Base-by-base conservation (phyloP, 2,797 vertebrate genomes). In the Pterois miles region DNA sequence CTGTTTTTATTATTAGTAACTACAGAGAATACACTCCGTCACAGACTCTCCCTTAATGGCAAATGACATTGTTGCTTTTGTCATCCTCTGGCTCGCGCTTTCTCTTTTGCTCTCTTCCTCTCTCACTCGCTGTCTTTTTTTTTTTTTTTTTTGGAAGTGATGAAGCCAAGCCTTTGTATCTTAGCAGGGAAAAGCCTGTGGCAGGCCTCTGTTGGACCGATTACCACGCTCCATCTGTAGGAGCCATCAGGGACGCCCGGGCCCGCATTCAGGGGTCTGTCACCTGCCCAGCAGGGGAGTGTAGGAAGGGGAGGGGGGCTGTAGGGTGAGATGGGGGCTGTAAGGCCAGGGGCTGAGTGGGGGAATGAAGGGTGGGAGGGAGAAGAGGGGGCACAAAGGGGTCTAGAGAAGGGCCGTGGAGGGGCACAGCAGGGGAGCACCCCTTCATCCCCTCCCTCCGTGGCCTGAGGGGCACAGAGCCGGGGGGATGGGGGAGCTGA, bases 171-270 rank as follows among this genome's bases (percentile, higher is more conserved):
- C 96, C 96, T 97, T 98, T 99, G 92, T 94, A 90, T 99, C 96
- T 96, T 92, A 95, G 95, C 92, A 91, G 90, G 93, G 94, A 93
- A 94, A 95, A 94, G 95, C 93, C 95, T 94, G 97, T 98, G 97
- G 98, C 97, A 97, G 97, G 95, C 94, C 96, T 96, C 98, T 97
- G 98, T 98, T 99, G 96, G 96, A 90, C 95, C 96, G 92, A 99
- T 99, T 99, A 98, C 97, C 98, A 99, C 97, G 98, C 97, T 99
- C 98, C 98, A 99, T 99, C 98, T 99, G 98, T 98, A 97, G 97
- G 96, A 97, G 97, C 98, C 97, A 98, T 98, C 98, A 99, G 96
- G 96, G 91, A 96, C 95, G 96, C 96, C 96, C 94, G 96, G 93
- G 96, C 94, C 94, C 91, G 95, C 96, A 97, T 98, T 99, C 97